Base-by-base conservation (phyloP, 2,113 vertebrate genomes). In the Fulmarus glacialis region DNA sequence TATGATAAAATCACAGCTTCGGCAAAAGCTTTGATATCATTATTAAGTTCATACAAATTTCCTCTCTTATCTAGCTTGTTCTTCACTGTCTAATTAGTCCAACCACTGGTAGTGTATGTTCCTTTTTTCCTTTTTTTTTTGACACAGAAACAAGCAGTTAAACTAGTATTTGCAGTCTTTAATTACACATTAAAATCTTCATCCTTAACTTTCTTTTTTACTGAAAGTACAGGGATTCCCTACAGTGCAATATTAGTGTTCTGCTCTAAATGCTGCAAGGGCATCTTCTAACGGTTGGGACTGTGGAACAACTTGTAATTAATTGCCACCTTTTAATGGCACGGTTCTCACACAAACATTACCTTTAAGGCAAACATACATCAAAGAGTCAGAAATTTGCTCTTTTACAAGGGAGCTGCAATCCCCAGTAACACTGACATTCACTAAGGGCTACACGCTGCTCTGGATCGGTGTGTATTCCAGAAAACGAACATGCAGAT, bases 311-410 rank as follows among this genome's bases (percentile, higher is more conserved):
- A 93, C 71, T 90, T 94, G 67, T 93, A 97, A 96, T 91, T 96
- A 97, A 96, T 81, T 88, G 87, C 79, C 87, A 95, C 89, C 89
- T 95, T 94, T 91, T 90, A 24, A 78, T 71, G 89, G 94, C 82
- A 81, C 6, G 0, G 21, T 79, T 89, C 93, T 90, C 78, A 58
- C 95, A 95, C 96, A 98, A 96, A 91, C 94, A 95, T 90, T 96
- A 96, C 96, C 97, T 97, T 82, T 45, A 94, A 89, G 93, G 96
- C 95, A 95, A 91, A 82, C 87, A 89, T 58, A 86, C 60, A 95
- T 97, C 96, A 96, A 95, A 94, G 90, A 87, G 90, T 42, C 89
- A 92, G 58, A 84, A 50, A 90, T 87, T 50, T 87, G 64, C 83
- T 95, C 32, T 34, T 83, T 42, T 80, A 58, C 75, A 73, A 67